Conservation (phyloP, 2,797 vertebrate genomes). For the Melanotaenia nigrans region DNA sequence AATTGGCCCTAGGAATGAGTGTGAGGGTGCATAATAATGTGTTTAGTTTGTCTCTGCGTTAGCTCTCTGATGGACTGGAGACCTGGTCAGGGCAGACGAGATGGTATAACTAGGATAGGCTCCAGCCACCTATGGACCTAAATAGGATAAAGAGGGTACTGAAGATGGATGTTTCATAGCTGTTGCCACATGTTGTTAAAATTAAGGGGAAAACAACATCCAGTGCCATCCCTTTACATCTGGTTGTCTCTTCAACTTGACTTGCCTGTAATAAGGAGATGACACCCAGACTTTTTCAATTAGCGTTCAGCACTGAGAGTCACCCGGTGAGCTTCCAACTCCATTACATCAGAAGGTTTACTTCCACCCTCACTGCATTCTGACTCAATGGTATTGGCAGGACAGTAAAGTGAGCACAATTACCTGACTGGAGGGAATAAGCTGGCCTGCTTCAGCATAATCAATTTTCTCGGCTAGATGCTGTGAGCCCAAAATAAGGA, state of each 20-base stretch:
- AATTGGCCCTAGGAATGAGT: not conserved
- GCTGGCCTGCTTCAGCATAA: slow-evolving; percentile 61
- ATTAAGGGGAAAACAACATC: not conserved
- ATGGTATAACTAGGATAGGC: not conserved
- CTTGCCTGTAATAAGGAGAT: slow-evolving; percentile 41
- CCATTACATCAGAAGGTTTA: slow-evolving; percentile 41
- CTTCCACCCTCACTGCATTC: slow-evolving; percentile 23
- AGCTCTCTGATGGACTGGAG: not conserved
- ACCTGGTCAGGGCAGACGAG: not conserved
- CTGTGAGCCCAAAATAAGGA: slow-evolving; percentile 40
- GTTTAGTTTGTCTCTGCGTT: not conserved
- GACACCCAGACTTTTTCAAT: slow-evolving; percentile 41
- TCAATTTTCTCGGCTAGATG: slow-evolving; percentile 44
- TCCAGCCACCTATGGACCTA: not conserved
- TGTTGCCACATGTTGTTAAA: not conserved
- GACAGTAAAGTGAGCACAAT: slow-evolving; percentile 46
- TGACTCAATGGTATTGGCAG: slow-evolving; percentile 33
- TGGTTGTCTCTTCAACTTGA: slow-evolving; percentile 46
- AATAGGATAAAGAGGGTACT: not conserved
- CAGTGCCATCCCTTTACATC: slow-evolving; percentile 19
- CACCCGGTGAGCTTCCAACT: slow-evolving; percentile 35
- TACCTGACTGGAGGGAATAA: slow-evolving; percentile 41
- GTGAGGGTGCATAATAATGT: not conserved
- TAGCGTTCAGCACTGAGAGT: slow-evolving; percentile 33
- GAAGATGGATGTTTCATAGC: not conserved